Conservation (phyloP, 92 coral and sea anemone genomes). For the Plumapathes pennacea region DNA sequence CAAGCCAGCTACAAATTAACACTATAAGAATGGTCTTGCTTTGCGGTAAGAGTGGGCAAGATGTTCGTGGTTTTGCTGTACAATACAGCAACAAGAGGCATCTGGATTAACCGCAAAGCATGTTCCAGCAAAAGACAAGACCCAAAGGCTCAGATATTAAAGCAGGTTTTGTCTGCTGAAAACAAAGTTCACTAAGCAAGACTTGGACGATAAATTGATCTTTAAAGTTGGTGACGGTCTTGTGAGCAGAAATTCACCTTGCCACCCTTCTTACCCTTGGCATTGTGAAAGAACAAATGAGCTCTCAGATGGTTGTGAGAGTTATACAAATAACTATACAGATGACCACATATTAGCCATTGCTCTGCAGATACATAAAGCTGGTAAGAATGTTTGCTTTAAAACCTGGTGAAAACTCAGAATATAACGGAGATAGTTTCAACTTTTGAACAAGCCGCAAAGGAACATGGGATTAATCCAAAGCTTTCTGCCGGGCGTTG, state of each 20-base stretch:
- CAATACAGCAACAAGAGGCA: too few species aligned
- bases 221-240: too few species aligned
- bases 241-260: conserved; percentile 25
- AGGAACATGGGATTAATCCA: conserved; percentile 24
- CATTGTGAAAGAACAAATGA: conserved; percentile 34
- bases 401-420: conserved; percentile 54
- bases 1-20: too few species aligned
- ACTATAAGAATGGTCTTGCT: too few species aligned
- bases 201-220: too few species aligned
- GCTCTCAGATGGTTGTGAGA: conserved; percentile 62
- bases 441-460: conserved; percentile 16
- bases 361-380: conserved; percentile 29
- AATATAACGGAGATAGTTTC: conserved; percentile 17
- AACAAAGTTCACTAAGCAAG: too few species aligned
- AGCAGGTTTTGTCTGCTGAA: too few species aligned
- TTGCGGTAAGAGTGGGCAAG: too few species aligned
- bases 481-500: conserved; percentile 1
- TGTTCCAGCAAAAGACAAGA: too few species aligned
- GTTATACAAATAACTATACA: conserved; percentile 41
- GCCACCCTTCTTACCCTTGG: conserved; percentile 36
- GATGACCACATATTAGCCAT: conserved; percentile 46
- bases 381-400: conserved; percentile 46
- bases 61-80: too few species aligned
- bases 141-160: too few species aligned
- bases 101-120: too few species aligned